A percentile compares a stretch with the other conserved stretches of the same genome.
These are phyloP conservation scores for Rhadinocentrus ornatus DNA, from an alignment of 2,797 vertebrate genomes.

Conservation along the genomic window DNA sequence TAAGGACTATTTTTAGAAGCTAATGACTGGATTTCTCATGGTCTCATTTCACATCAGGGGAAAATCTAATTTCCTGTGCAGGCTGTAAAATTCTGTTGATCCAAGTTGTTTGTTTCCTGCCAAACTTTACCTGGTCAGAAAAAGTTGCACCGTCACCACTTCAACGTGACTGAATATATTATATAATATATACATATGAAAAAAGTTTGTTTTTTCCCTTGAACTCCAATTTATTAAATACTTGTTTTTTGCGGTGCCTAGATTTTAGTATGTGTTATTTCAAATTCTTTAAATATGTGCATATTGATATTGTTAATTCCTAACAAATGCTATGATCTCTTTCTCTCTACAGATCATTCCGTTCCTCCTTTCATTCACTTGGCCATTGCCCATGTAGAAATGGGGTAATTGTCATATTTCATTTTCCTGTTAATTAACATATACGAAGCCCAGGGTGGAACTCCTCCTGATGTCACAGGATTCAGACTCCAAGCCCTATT, in stretches of 20 bases:
- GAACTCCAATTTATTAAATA: neutral
- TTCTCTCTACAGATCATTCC: slow-evolving; percentile 55
- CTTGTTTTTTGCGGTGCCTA: neutral
- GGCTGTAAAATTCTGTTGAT: neutral
- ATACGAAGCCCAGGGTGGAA: slow-evolving; percentile 22
- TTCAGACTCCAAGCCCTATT: slow-evolving; percentile 73
- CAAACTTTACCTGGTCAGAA: neutral
- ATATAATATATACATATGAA: neutral
- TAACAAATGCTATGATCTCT: slow-evolving; percentile 13
- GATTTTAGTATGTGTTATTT: neutral
- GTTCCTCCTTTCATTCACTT: slow-evolving; percentile 19
- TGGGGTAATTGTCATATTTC: slow-evolving; percentile 61
- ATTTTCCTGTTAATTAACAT: slow-evolving; percentile 22
- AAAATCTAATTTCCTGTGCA: neutral
- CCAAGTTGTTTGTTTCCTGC: neutral
- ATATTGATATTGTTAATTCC: neutral
- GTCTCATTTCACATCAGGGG: neutral
- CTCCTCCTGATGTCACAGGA: slow-evolving; percentile 77
- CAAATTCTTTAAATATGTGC: neutral
- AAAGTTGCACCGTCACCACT: neutral
- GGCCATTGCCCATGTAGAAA: slow-evolving; percentile 36
- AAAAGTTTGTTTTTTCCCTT: neutral
- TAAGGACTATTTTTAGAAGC: neutral
- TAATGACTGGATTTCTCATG: neutral
- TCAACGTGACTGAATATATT: neutral